Evolutionary conservation across 53 echinoderm and acorn worm species (phyloP), one percentile per base, ranked within the genome.

Genomic region (Echinometra lucunter): DNA sequence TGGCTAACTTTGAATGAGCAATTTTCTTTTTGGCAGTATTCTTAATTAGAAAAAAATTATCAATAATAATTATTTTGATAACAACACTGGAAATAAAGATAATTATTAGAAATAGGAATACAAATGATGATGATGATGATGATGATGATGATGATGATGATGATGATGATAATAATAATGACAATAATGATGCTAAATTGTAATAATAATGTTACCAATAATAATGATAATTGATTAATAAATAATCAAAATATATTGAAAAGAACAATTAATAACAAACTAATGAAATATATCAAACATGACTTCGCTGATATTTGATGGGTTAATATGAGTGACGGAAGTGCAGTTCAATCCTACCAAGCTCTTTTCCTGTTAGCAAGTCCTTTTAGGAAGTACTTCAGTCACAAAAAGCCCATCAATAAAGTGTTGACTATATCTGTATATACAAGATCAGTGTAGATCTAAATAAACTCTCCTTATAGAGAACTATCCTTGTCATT

Each of bases 101-200:
- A n/a, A n/a, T n/a, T n/a, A n/a, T n/a, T n/a, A n/a, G n/a, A n/a
- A n/a, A n/a, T n/a, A n/a, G n/a, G n/a, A 13, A 56, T 56, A 13
- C 7, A 9, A 13, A 13, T 56, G 56, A 74, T 74, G 74, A 74
- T 74, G 74, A 19, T 74, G 74, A 74, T 35, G 74, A 74, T 74
- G 74, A 74, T 74, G 74, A 74, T 74, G 74, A 74, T 74, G 74
- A 74, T 74, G 74, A 74, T 35, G 74, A 74, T 74, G 74, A 74
- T 74, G 74, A 74, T 74, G 74, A 74, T 74, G 37, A 74, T 74
- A 19, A 74, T 74, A 19, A 74, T 74, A 19, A 74, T 74, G 37
- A 74, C 17, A 19, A 74, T 74, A 74, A 35, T 74, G 37, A n/a
- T n/a, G n/a, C n/a, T n/a, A n/a, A n/a, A 74, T 56, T 56, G 13